A percentile compares a stretch with the other conserved stretches of the same genome.
phyloP scores from a whole-genome alignment of 2,797 vertebrate genomes.

The Taeniopygia guttata region DNA sequence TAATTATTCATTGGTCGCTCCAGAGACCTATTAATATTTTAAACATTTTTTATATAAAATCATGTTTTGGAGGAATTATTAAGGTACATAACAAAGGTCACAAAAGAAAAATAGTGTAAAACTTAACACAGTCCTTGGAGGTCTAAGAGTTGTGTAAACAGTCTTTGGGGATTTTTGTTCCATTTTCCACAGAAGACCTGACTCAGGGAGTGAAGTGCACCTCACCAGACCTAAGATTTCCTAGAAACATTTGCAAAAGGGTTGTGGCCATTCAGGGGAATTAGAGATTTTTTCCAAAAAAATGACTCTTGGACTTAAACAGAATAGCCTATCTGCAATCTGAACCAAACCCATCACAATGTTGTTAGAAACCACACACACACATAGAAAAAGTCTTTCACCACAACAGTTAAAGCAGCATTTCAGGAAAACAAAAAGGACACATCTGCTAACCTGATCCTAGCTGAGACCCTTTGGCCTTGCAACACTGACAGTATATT shows the following conservation, averaged over 20 bases:
- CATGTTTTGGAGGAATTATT: neutral
- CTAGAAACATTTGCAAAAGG: neutral
- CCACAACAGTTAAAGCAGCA: neutral
- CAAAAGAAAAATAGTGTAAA: neutral
- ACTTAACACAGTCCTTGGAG: neutral
- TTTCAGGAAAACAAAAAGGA: neutral
- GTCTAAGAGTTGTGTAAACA: neutral
- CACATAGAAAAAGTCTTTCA: neutral
- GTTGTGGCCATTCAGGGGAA: neutral
- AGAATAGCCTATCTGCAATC: neutral
- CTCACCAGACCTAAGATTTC: neutral
- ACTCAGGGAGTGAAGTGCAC: neutral
- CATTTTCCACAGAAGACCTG: neutral
- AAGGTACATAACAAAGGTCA: neutral
- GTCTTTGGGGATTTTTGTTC: neutral
- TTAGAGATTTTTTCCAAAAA: neutral
- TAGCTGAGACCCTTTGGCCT: neutral
- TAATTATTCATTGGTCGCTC: neutral
- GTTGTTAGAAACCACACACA: neutral
- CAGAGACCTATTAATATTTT: neutral
- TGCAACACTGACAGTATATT: neutral
- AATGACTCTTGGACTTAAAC: neutral
- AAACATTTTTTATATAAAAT: neutral
- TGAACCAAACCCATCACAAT: neutral
- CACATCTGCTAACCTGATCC: neutral